Conservation (phyloP, 2,797 vertebrate genomes). For the Brachyalestes nurse region DNA sequence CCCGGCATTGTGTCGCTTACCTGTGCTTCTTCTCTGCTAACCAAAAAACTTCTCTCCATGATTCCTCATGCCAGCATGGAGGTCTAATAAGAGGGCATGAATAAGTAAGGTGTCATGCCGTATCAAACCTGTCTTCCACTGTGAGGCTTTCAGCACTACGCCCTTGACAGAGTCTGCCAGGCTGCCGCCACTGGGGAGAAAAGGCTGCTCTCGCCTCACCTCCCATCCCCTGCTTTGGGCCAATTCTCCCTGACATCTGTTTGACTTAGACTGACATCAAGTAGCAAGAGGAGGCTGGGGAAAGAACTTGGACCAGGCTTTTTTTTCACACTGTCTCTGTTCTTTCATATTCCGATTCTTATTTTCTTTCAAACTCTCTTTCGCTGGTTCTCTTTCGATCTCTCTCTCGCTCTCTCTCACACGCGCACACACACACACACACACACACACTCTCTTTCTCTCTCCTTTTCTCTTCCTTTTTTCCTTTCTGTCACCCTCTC, state of each 20-base stretch:
- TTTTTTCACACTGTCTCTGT: conserved; percentile 34
- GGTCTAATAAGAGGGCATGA: conserved; percentile 54
- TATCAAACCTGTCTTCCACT: conserved; percentile 48
- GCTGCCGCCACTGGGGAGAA: conserved; percentile 22
- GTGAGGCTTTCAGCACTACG: conserved; percentile 18
- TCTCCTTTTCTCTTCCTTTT: conserved; percentile 35
- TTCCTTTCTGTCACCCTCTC: conserved; percentile 45
- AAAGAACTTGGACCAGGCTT: conserved; percentile 40
- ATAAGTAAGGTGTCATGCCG: conserved; percentile 48
- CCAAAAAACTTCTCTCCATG: conserved; percentile 27
- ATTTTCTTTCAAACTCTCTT: conserved; percentile 31
- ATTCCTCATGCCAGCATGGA: conserved; percentile 28
- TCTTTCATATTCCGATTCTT: conserved; percentile 17
- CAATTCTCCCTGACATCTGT: conserved; percentile 41
- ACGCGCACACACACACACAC: background rate
- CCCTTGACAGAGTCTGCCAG: conserved; percentile 42
- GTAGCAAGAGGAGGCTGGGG: conserved; percentile 4
- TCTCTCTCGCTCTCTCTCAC: conserved; percentile 16
- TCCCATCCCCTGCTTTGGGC: conserved; percentile 23
- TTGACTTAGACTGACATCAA: conserved; percentile 48
- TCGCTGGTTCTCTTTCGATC: conserved; percentile 38
- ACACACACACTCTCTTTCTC: conserved; percentile 13
- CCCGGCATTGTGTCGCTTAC: background rate
- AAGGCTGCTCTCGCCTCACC: conserved; percentile 27
- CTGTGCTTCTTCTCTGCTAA: conserved; percentile 18